Conservation (phyloP, 2,113 vertebrate genomes). For the Empidonax traillii region DNA sequence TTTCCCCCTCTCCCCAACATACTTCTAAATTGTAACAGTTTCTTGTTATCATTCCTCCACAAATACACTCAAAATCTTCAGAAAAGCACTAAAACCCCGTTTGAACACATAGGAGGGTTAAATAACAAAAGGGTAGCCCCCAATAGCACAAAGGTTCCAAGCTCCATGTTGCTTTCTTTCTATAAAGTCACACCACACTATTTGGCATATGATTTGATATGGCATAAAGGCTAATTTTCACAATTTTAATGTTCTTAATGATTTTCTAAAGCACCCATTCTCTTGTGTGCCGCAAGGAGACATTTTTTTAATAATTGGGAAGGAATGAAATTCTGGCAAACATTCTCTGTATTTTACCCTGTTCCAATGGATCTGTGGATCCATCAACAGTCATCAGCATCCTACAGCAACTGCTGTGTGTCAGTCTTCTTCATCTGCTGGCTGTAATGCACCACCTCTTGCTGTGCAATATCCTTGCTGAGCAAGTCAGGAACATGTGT, state of each 20-base stretch:
- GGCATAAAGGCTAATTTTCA: background rate
- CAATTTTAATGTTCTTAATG: background rate
- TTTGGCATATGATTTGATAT: background rate
- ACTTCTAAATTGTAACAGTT: background rate
- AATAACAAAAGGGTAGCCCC: background rate
- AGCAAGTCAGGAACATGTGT: background rate
- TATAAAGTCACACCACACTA: background rate
- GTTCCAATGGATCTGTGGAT: background rate
- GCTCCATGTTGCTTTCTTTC: background rate
- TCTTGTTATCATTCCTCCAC: background rate
- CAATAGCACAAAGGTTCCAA: background rate
- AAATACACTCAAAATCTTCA: background rate
- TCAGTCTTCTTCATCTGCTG: background rate
- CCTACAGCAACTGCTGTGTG: background rate
- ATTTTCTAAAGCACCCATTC: background rate
- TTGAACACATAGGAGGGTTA: background rate
- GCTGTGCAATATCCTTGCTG: background rate
- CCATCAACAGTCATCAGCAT: rapidly evolving
- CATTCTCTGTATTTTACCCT: background rate
- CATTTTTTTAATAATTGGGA: background rate
- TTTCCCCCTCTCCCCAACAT: background rate
- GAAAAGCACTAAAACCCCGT: background rate
- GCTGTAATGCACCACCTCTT: background rate
- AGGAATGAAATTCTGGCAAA: background rate
- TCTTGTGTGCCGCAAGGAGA: rapidly evolving